Evolutionary conservation across 1,140 invertebrate species (phyloP).

Genomic region (Drosophila repleta): DNA sequence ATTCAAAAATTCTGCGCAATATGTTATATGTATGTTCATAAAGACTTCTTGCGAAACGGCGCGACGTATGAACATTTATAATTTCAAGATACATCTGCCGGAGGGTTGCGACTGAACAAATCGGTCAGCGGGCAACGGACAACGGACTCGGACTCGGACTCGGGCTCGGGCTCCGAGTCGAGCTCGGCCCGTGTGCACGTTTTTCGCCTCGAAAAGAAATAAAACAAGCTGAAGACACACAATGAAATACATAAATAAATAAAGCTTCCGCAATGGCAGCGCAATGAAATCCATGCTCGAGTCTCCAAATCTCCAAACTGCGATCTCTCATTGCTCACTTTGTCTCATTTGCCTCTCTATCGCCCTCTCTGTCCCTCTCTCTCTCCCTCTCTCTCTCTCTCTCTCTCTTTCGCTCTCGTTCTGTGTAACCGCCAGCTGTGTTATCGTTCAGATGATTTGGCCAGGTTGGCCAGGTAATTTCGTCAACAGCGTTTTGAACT

Average conservation of each 20-base stretch:
- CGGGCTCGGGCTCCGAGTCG: background rate
- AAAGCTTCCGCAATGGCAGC: constrained; percentile 49
- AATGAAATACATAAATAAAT: constrained; percentile 30
- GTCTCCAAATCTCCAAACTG: constrained; percentile 4
- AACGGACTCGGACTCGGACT: background rate
- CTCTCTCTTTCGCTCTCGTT: constrained; percentile 3
- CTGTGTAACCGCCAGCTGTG: background rate
- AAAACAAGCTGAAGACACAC: background rate
- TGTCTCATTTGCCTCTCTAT: constrained; percentile 4
- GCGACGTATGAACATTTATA: constrained; percentile 22
- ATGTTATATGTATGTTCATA: constrained; percentile 7
- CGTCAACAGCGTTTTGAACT: constrained; percentile 45
- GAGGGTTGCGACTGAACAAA: constrained; percentile 27
- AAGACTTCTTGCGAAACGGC: constrained; percentile 36
- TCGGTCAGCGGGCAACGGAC: constrained; percentile 39
- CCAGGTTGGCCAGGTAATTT: constrained; percentile 39
- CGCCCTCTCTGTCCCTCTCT: background rate
- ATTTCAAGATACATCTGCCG: constrained; percentile 36
- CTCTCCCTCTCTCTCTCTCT: constrained; percentile 4
- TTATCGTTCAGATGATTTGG: constrained; percentile 53
- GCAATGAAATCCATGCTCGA: constrained; percentile 31
- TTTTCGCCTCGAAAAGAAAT: constrained; percentile 20
- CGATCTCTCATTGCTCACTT: constrained; percentile 1
- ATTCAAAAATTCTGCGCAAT: constrained; percentile 25
- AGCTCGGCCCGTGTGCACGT: constrained; percentile 27